Evolutionary conservation across 2,113 vertebrate species (phyloP).

Genomic region (Pandion haliaetus): DNA sequence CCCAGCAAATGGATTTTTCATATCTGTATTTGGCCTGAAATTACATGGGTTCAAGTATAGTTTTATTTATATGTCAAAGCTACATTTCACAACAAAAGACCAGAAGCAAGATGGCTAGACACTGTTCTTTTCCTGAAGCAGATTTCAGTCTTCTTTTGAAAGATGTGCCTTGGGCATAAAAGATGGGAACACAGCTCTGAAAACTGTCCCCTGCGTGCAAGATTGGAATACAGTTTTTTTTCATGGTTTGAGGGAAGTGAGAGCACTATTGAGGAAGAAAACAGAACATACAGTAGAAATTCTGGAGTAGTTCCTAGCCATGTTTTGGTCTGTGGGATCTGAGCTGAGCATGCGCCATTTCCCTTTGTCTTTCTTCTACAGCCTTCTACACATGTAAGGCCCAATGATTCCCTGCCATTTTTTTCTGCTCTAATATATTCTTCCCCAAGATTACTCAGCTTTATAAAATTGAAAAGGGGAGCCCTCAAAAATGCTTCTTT

Average conservation of each 20-base stretch:
- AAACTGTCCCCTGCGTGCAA: background rate
- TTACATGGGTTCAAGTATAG: background rate
- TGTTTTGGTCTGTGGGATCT: background rate
- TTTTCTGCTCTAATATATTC: background rate
- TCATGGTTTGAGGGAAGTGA: background rate
- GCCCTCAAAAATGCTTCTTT: background rate
- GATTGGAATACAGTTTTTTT: background rate
- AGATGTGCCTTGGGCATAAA: background rate
- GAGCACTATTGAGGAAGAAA: background rate
- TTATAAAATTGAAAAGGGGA: background rate
- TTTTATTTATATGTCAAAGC: background rate
- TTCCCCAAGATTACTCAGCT: background rate
- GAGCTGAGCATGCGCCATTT: background rate
- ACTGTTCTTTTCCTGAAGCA: background rate
- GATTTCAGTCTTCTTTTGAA: background rate
- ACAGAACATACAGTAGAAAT: background rate
- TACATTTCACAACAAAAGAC: background rate
- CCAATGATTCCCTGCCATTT: background rate
- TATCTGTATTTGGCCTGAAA: slow-evolving; percentile 11
- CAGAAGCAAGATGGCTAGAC: background rate
- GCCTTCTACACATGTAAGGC: background rate
- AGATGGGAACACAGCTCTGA: background rate
- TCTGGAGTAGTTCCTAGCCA: background rate
- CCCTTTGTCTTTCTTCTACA: background rate
- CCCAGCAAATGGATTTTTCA: slow-evolving; percentile 16